Evolutionary conservation across 2,797 vertebrate species (phyloP), one percentile per base, ranked within the genome.

Genomic region (Enoplosus armatus): DNA sequence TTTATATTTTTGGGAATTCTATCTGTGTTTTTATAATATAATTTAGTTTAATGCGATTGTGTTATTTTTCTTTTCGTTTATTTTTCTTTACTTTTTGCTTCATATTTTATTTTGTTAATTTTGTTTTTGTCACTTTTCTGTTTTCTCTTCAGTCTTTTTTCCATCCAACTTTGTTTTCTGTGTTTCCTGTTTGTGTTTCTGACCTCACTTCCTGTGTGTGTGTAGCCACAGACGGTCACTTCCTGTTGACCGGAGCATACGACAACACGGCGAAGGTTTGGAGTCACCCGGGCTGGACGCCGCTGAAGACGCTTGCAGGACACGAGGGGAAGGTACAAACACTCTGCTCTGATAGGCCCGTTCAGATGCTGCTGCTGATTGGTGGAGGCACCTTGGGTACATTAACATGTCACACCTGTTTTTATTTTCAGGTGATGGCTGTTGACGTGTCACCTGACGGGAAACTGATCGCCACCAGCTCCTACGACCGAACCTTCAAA

Each of bases 401-500:
- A 0, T 31, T 47, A 24, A 68, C 1, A 0, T 3, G 5, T 79
- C 1, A 22, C 16, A 16, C 3, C 4, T 20, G 2, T 39, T 12
- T 50, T 24, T 48, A 2, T 68, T 75, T 62, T 8, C 75, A 94
- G 93, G 98, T 99, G 77, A 99, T 99, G 98, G 97, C 97, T 0
- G 87, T 99, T 11, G 98, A 99, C 51, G 94, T 99, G 79, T 99
- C 98, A 12, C 94, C 96, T 0, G 97, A 99, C 0, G 98, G 98
- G 11, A 97, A 97, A 53, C 95, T 99, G 62, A 98, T 99, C 53
- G 98, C 98, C 5, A 99, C 98, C 9, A 96, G 97, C 86, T 99
- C 98, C 1, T 99, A 97, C 0, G 98, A 99, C 87, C 95, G 98
- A 58, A 99, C 98, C 91, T 99, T 99, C 92, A 99, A 99, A 91